Evolutionary conservation across 2,797 vertebrate genomes (phyloP).

Genomic region (Labeo calbasu): DNA sequence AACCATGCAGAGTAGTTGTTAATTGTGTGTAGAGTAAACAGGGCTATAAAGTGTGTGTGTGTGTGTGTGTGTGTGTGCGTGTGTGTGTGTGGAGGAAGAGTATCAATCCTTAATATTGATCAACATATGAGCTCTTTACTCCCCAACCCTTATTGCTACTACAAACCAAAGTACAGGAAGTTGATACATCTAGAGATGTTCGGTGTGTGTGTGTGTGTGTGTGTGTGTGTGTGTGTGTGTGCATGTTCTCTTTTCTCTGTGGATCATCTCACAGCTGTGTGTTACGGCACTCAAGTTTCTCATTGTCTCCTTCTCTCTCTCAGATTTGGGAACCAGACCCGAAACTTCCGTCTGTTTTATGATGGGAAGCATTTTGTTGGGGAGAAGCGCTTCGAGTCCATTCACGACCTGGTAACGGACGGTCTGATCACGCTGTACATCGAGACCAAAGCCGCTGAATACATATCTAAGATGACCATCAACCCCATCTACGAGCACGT

Average conservation of each 20-base stretch:
- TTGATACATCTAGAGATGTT: conserved; percentile 21
- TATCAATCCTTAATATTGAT: conserved; percentile 38
- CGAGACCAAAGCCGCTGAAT: conserved; percentile 91
- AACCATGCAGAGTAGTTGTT: not conserved
- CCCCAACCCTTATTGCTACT: not conserved
- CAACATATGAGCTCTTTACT: not conserved
- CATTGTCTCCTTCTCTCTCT: not conserved
- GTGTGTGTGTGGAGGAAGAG: not conserved
- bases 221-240: conserved; percentile 15
- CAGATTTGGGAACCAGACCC: conserved; percentile 97
- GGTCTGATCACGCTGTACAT: conserved; percentile 92
- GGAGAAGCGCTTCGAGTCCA: conserved; percentile 91
- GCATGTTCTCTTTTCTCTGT: conserved; percentile 12
- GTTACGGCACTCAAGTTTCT: not conserved
- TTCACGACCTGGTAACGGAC: conserved; percentile 92
- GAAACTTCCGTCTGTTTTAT: conserved; percentile 98
- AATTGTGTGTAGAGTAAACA: not conserved
- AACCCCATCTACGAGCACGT: conserved; percentile 99
- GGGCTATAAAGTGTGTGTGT: not conserved
- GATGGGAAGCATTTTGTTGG: conserved; percentile 99
- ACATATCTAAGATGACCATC: conserved; percentile 95
- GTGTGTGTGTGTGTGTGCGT: not conserved
- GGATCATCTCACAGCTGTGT: conserved; percentile 32
- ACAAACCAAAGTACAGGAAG: conserved; percentile 36
- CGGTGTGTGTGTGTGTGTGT: not conserved